A percentile compares a stretch with the other conserved stretches of the same genome.
Evolutionary conservation across 64 coral and sea anemone genomes (phyloP).

Genomic region (Astreopora myriophthalma): DNA sequence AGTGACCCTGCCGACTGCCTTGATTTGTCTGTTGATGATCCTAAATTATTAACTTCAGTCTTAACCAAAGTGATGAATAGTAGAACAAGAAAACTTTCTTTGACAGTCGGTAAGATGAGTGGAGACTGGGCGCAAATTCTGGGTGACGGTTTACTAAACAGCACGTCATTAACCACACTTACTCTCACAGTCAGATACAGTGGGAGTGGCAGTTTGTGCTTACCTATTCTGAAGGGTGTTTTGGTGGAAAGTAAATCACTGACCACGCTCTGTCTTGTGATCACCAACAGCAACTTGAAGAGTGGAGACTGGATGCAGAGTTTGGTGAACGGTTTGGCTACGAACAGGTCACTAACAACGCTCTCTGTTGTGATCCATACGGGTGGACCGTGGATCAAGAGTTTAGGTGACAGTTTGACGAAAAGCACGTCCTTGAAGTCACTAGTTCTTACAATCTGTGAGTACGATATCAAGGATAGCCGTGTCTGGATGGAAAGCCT

Average conservation of each 20-base stretch:
- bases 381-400: not conserved
- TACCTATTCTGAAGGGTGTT: no score
- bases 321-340: not conserved
- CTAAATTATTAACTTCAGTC: not conserved
- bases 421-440: not conserved
- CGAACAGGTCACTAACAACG: not conserved
- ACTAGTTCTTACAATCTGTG: not conserved
- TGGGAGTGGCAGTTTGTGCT: not conserved
- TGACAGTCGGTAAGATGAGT: not conserved
- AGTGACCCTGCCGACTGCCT: not conserved
- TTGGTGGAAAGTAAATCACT: not conserved
- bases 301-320: not conserved
- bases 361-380: not conserved
- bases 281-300: no score
- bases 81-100: not conserved
- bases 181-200: not conserved
- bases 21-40: no score
- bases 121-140: not conserved
- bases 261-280: not conserved
- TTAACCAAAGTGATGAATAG: not conserved
- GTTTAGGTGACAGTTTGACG: not conserved
- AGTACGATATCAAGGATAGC: not conserved
- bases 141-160: not conserved
- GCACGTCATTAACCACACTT: not conserved
- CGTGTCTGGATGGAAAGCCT: no score